phyloP scores from a whole-genome alignment of 2,888 invertebrate genomes.

The Eledona agricola region DNA sequence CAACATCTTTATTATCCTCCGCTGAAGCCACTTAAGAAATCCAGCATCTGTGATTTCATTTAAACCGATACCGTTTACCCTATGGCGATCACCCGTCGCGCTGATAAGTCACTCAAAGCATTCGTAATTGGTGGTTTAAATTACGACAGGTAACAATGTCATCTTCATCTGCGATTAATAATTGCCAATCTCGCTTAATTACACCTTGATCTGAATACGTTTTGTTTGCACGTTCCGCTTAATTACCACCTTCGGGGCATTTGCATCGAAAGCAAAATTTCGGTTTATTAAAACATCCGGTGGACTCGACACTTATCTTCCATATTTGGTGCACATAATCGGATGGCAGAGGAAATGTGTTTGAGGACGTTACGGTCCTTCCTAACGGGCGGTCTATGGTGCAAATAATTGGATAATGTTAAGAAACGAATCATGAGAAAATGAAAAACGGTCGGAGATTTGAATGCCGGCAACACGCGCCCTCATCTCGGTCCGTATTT shows the following conservation, averaged over 20 bases:
- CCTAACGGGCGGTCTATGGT: too few species aligned
- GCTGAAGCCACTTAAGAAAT: conserved; percentile 7
- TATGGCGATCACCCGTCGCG: conserved; percentile 1
- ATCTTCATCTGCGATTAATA: conserved; percentile 20
- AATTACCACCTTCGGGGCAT: conserved; percentile 8
- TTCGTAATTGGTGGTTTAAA: conserved; percentile 19
- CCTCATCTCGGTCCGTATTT: conserved; percentile 11
- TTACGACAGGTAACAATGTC: conserved; percentile 9
- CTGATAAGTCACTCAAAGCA: conserved; percentile 15
- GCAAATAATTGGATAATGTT: too few species aligned
- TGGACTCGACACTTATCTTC: too few species aligned
- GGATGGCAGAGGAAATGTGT: too few species aligned
- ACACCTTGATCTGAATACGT: too few species aligned
- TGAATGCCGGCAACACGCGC: conserved; percentile 10
- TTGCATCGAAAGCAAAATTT: conserved; percentile 12
- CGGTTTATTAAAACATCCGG: conserved; percentile 5
- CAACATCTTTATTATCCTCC: conserved; percentile 1
- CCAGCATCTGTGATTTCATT: conserved; percentile 6
- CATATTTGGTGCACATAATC: too few species aligned
- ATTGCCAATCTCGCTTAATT: conserved; percentile 15
- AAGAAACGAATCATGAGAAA: too few species aligned
- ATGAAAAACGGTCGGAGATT: too few species aligned
- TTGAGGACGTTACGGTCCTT: too few species aligned
- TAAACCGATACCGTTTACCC: conserved; percentile 4
- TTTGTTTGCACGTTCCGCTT: too few species aligned